Base-by-base conservation (phyloP, 2,113 vertebrate species). In the Ceyx margarethae region DNA sequence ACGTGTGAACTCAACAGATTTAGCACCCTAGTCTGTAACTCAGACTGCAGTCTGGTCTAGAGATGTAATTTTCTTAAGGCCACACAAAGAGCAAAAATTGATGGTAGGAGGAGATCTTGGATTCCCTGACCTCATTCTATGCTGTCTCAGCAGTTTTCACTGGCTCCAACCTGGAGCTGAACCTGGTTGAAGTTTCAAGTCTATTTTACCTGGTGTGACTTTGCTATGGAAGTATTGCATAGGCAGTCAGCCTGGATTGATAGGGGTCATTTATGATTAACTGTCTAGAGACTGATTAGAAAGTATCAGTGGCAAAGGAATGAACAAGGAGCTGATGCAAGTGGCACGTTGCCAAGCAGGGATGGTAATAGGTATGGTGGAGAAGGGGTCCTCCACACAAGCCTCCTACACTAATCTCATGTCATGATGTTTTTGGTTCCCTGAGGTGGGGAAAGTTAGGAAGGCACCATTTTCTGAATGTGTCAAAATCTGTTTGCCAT, bases 291-390 rank as follows among this genome's bases (percentile, higher is more conserved):
- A 51, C 15, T 83, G 51, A 43, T 66, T 29, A 67, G 58, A 57
- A 60, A 62, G 16, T 14, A 19, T 37, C 10, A 51, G 8, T 17
- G 50, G 9, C 29, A 67, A 76, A 83, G 18, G 18, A 80, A 83
- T 10, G 28, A 77, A 62, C 11, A 53, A 62, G 48, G 16, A 43
- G 3, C 16, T 84, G 45, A 25, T 37, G 9, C 5, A 57, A 53
- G 19, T 2, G 1, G 23, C 15, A 10, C 3, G 4, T 40, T 84
- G 51, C 74, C 0, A 2, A 64, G 22, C 33, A 68, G 23, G 1
- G 1, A 22, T 0, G 3, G 35, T 46, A 62, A 53, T 3, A 8
- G 65, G 31, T 5, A 3, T 76, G 60, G 10, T 46, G 29, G 14
- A 21, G 22, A 87, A 60, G 11, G 25, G 7, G 7, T 42, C 16